Percentiles rank a stretch among this genome's conserved stretches.
Evolutionary conservation across 2,113 vertebrate species (phyloP).

Genomic region (Solenodon paradoxus): DNA sequence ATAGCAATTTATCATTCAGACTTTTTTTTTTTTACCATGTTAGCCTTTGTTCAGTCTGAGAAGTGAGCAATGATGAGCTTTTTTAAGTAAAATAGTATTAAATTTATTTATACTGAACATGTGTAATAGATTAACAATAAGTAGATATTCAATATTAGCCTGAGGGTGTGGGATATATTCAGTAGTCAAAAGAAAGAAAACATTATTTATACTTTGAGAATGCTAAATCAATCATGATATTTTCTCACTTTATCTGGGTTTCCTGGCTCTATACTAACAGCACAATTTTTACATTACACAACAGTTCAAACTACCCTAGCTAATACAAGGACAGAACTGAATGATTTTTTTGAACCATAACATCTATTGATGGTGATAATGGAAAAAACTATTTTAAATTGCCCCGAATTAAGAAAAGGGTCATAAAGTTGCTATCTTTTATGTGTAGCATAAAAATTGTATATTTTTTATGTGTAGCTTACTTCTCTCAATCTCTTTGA

Average conservation of each 20-base stretch:
- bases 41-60: neutral
- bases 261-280: neutral
- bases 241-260: neutral
- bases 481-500: neutral
- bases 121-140: neutral
- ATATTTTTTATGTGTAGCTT: neutral
- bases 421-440: neutral
- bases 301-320: neutral
- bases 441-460: too few relatives aligned
- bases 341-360: neutral
- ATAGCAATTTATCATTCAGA: neutral
- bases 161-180: neutral
- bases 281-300: neutral
- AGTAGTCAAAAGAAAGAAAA: neutral
- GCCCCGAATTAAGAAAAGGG: neutral
- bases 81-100: neutral
- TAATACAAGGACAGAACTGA: too few relatives aligned
- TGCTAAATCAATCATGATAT: neutral
- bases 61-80: neutral
- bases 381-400: conserved; percentile 15
- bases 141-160: neutral
- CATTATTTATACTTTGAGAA: neutral
- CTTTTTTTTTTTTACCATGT: neutral
- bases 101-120: neutral
- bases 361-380: neutral